phyloP scores from a whole-genome alignment of 2,113 vertebrate species.

The Erythrolamprus reginae region DNA sequence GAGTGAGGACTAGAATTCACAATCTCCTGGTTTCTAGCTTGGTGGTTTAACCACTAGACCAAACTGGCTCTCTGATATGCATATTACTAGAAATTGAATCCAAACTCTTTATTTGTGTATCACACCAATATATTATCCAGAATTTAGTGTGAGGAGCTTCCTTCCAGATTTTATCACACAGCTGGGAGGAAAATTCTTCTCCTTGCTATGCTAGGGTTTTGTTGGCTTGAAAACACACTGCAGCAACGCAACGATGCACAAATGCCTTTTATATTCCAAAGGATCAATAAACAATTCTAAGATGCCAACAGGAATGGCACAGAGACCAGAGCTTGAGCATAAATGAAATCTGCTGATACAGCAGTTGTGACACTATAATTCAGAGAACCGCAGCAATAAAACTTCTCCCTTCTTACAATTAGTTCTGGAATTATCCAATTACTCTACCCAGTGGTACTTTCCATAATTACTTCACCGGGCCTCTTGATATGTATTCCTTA shows the following conservation, averaged over 20 bases:
- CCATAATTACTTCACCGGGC: slow-evolving; percentile 51
- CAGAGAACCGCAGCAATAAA: slow-evolving; percentile 62
- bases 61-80: neutral
- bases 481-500: slow-evolving; percentile 18
- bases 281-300: slow-evolving; percentile 48
- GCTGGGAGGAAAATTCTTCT: neutral
- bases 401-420: slow-evolving; percentile 48
- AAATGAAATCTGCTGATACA: slow-evolving; percentile 62
- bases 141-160: neutral
- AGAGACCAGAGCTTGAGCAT: slow-evolving; percentile 30
- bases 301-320: slow-evolving; percentile 52
- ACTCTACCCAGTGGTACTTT: slow-evolving; percentile 54
- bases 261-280: slow-evolving; percentile 45
- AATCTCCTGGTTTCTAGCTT: neutral
- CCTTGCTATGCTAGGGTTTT: neutral
- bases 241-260: slow-evolving; percentile 34
- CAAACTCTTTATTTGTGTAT: neutral
- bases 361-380: slow-evolving; percentile 57
- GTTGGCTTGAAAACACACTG: slow-evolving; percentile 19
- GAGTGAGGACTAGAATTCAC: neutral
- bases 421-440: slow-evolving; percentile 49
- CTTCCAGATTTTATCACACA: neutral
- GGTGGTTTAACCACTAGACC: neutral
- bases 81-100: neutral
- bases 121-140: neutral